Evolutionary conservation across 2,113 vertebrate genomes (phyloP).

Genomic region (Raphicerus campestris): DNA sequence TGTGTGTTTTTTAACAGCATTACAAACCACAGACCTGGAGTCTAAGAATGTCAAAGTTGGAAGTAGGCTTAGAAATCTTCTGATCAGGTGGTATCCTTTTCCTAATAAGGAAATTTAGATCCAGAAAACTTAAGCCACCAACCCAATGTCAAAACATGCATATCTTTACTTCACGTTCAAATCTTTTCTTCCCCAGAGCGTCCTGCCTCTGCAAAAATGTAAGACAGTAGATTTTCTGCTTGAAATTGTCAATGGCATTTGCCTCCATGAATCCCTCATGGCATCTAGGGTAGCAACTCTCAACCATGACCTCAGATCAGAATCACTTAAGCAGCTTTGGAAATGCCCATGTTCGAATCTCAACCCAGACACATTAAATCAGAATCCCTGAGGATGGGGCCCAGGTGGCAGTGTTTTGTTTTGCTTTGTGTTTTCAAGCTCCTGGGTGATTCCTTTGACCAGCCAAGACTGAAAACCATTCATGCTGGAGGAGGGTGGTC

Average conservation of each 20-base stretch:
- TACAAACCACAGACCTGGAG: background rate
- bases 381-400: background rate
- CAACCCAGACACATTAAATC: background rate
- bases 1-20: background rate
- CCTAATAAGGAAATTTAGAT: background rate
- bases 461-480: background rate
- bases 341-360: background rate
- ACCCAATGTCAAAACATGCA: background rate
- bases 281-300: background rate
- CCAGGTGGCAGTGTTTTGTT: background rate
- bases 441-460: background rate
- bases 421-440: too few species aligned
- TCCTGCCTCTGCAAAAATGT: background rate
- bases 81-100: background rate
- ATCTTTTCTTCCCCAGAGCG: background rate
- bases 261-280: background rate
- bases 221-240: background rate
- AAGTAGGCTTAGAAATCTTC: background rate
- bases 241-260: background rate
- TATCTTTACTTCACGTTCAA: background rate
- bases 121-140: background rate
- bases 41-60: background rate
- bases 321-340: background rate
- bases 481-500: background rate
- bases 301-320: too few species aligned